Evolutionary conservation across 2,888 invertebrate genomes (phyloP).

Genomic region (Hyposoter didymator): DNA sequence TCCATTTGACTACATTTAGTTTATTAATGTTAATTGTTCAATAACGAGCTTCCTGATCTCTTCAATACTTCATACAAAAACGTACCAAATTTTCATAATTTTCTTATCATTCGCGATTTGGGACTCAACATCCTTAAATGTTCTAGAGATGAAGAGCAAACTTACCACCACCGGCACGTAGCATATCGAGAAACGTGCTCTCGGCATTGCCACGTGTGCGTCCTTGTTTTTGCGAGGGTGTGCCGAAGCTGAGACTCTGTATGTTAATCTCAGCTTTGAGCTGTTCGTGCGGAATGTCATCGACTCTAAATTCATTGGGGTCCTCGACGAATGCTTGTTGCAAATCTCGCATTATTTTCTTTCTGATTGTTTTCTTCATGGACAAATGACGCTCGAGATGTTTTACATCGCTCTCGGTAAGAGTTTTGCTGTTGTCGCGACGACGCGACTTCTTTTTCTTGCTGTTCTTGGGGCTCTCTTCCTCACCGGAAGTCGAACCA

Average conservation of each 20-base stretch:
- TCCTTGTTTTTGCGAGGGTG: conserved; percentile 84
- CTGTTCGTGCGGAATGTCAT: conserved; percentile 89
- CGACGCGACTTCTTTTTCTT: conserved; percentile 87
- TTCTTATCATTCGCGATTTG: no score
- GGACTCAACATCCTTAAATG: not conserved
- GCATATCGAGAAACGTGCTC: conserved; percentile 89
- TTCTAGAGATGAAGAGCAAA: not conserved
- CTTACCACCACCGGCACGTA: conserved; percentile 86
- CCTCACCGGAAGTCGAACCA: conserved; percentile 83
- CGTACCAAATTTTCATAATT: no score
- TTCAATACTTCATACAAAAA: no score
- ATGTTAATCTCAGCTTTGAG: conserved; percentile 89
- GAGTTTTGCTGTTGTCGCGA: conserved; percentile 89
- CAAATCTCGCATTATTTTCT: conserved; percentile 93
- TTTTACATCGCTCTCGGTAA: conserved; percentile 89
- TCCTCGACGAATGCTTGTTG: conserved; percentile 91
- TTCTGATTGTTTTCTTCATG: conserved; percentile 94
- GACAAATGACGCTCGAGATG: conserved; percentile 93
- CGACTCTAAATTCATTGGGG: conserved; percentile 90
- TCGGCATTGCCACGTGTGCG: conserved; percentile 85
- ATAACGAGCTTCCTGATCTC: no score
- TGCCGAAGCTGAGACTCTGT: conserved; percentile 88
- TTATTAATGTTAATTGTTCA: no score
- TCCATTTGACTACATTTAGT: no score
- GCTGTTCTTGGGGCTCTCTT: conserved; percentile 84